A percentile compares a stretch with the other conserved stretches of the same genome.
Evolutionary conservation across 2,888 invertebrate species (phyloP).

Genomic region (Alentia gelatinosa): DNA sequence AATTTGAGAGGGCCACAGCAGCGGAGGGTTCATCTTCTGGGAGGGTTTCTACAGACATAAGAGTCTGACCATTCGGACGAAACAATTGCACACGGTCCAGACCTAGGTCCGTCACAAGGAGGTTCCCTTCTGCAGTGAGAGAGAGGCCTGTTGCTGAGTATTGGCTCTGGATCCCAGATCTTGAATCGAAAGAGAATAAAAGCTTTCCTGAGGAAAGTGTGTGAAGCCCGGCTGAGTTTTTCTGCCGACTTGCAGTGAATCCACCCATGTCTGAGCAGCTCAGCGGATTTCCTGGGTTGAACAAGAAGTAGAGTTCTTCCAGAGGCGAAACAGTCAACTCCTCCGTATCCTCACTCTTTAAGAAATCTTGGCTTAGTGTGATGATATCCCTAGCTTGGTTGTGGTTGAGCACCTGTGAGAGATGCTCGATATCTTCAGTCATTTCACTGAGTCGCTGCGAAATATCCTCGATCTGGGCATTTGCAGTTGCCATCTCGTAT

Average conservation of each 20-base stretch:
- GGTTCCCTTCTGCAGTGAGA: not conserved
- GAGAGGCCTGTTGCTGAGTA: slow-evolving; percentile 40
- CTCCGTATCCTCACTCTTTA: not conserved
- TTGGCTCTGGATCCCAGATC: not conserved
- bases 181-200: slow-evolving; percentile 22
- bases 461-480: not conserved
- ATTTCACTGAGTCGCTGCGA: not conserved
- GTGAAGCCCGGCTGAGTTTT: not conserved
- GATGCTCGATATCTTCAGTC: not conserved
- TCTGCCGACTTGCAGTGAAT: not conserved
- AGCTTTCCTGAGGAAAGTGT: slow-evolving; percentile 16
- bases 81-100: slow-evolving; percentile 43
- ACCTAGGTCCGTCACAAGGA: slow-evolving; percentile 46
- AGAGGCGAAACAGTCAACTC: not conserved
- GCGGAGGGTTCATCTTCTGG: slow-evolving; percentile 26
- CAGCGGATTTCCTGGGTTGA: not conserved
- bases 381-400: not conserved
- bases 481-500: not conserved
- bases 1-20: not conserved
- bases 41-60: not conserved
- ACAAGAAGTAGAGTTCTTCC: not conserved
- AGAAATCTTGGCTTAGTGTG: not conserved
- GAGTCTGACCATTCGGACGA: not conserved
- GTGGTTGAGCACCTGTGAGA: not conserved
- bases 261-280: not conserved